A percentile compares a stretch with the other conserved stretches of the same genome.
Conservation (phyloP, 2,113 vertebrate species). For the Clarias macrocephalus region DNA sequence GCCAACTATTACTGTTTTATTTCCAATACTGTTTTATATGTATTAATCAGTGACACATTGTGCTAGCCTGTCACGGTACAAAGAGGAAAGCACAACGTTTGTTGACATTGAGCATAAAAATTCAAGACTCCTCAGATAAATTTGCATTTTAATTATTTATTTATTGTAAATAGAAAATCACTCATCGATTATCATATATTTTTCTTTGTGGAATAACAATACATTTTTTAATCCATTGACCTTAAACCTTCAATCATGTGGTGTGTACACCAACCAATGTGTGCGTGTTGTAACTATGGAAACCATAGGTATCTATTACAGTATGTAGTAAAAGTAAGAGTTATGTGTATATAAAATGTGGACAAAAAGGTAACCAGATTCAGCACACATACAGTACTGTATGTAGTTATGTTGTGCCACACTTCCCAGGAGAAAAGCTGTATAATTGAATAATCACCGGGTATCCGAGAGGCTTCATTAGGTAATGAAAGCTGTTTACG, state of each 20-base stretch:
- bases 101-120: neutral
- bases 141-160: too few relatives aligned
- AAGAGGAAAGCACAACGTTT: neutral
- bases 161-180: neutral
- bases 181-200: neutral
- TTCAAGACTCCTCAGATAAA: neutral
- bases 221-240: neutral
- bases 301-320: neutral
- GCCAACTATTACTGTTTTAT: neutral
- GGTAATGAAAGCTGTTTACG: neutral
- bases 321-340: neutral
- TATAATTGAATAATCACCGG: neutral
- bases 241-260: neutral
- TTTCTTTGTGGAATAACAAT: neutral
- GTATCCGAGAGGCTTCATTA: neutral
- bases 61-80: neutral
- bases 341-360: neutral
- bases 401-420: neutral
- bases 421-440: neutral
- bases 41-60: neutral
- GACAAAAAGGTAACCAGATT: neutral
- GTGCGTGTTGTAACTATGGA: neutral
- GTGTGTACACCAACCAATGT: neutral
- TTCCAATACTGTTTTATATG: too few relatives aligned
- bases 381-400: neutral